Base-by-base conservation (phyloP, 2,888 invertebrate species). In the Rhaphigaster nebulosa region DNA sequence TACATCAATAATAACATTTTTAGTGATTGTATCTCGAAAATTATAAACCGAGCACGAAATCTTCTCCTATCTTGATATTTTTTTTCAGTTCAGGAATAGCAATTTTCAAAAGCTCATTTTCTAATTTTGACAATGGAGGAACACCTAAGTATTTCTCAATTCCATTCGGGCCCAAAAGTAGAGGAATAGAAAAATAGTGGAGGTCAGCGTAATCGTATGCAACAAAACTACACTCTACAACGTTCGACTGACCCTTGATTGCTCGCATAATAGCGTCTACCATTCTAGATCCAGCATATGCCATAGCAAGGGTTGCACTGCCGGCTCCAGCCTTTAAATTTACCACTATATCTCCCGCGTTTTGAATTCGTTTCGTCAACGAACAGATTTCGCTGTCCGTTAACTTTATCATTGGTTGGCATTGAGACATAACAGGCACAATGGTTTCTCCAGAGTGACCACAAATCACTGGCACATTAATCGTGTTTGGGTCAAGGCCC, bases 361-460 rank as follows among this genome's bases (percentile, higher is more conserved):
- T 99, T 94, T 96, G 99, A 93, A 99, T 99, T 93, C 99, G 96
- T 93, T 95, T 96, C 0, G 98, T 98, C 91, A 99, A 95, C 45
- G 97, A 97, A 93, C 97, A 96, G 92, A 99, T 95, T 94, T 98
- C 95, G 92, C 96, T 96, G 93, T 96, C 95, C 65, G 95, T 95
- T 93, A 99, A 97, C 91, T 96, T 96, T 54, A 98, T 97, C 0
- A 95, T 94, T 0, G 99, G 99, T 91, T 96, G 96, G 93, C 97
- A 96, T 95, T 99, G 99, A 41, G 98, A 99, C 92, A 99, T 96
- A 92, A 99, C 93, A 0, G 99, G 99, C 93, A 99, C 97, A 94
- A 99, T 99, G 93, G 99, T 99, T 92, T 98, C 96, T 56, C 99
- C 99, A 45, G 99, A 98, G 95, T 99, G 99, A 4, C 99, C 99